Evolutionary conservation across 2,797 vertebrate genomes (phyloP), one percentile per base, ranked within the genome.

Genomic region (Agapornis canus): DNA sequence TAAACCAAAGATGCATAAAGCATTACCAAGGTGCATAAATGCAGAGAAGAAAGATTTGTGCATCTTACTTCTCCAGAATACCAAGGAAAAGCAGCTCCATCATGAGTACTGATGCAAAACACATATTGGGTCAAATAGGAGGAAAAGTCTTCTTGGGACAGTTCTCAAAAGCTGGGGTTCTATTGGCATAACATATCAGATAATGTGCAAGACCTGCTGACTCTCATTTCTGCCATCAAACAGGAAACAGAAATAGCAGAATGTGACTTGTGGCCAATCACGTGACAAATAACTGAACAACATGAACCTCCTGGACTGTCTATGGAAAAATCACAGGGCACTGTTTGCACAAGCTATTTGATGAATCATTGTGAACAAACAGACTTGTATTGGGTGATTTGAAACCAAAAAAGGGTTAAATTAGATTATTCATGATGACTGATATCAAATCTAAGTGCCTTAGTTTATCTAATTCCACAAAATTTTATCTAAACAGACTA

Each of bases 241-340:
- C 66, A 89, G 86, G 96, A 96, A 96, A 84, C 54, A 90, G 82
- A 71, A 92, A 66, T 69, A 95, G 75, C 83, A 92, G 85, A 89
- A 59, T 39, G 47, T 73, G 66, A 89, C 92, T 96, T 59, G 75
- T 59, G 94, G 76, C 75, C 4, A 9, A 40, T 31, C 70, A 47
- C 20, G 63, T 93, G 91, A 77, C 68, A 47, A 20, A 66, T 65
- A 82, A 4, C 32, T 20, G 48, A 93, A 47, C 83, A 51, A 23
- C 5, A 22, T 9, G 40, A 82, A 26, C 35, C 93, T 85, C 45
- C 92, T 71, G 75, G 54, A 20, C 25, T 13, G 15, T 21, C 78
- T 8, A n/a, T 0, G 1, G 73, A 35, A 79, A 86, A 92, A 94
- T 89, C 78, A 77, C 81, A 82, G 75, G 48, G 29, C 63, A 54